These are phyloP conservation scores for Rhagophthalmus giganteus DNA, from an alignment of 2,888 invertebrate genomes.

Conservation along the genomic window DNA sequence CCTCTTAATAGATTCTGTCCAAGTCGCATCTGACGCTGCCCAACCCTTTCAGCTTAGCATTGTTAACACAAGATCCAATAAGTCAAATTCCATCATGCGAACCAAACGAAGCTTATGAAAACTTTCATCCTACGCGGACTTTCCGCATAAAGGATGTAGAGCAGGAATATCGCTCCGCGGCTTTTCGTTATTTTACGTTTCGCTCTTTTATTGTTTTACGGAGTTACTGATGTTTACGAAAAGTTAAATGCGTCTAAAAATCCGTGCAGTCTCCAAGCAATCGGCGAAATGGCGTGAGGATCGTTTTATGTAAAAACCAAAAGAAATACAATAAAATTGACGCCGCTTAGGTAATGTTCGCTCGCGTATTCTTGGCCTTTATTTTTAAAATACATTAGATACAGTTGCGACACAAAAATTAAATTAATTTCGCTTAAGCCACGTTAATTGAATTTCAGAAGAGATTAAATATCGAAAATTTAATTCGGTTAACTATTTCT, in stretches of 20 bases:
- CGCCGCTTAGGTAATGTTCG: no score
- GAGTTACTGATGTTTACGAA: not conserved
- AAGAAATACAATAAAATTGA: no score
- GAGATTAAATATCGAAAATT: no score
- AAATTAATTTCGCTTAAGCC: no score
- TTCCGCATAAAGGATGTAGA: constrained; percentile 23
- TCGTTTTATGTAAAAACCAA: not conserved
- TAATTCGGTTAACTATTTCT: no score
- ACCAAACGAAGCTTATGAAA: constrained; percentile 32
- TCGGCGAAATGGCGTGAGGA: not conserved
- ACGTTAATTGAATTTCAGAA: no score
- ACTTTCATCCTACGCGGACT: constrained; percentile 28
- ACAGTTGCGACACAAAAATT: not conserved
- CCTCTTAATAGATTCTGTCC: constrained; percentile 59
- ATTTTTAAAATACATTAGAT: no score
- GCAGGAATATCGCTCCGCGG: constrained; percentile 11
- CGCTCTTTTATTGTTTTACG: constrained; percentile 6
- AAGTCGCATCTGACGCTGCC: constrained; percentile 50
- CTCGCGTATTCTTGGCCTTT: no score
- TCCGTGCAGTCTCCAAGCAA: no score
- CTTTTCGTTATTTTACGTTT: constrained; percentile 4
- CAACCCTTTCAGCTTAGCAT: constrained; percentile 55
- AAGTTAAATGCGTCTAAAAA: not conserved
- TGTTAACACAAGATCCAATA: constrained; percentile 56
- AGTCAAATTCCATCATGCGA: constrained; percentile 46